These are phyloP conservation scores for Machimus rusticus DNA, from an alignment of 2,888 invertebrate species.

Conservation along the genomic window DNA sequence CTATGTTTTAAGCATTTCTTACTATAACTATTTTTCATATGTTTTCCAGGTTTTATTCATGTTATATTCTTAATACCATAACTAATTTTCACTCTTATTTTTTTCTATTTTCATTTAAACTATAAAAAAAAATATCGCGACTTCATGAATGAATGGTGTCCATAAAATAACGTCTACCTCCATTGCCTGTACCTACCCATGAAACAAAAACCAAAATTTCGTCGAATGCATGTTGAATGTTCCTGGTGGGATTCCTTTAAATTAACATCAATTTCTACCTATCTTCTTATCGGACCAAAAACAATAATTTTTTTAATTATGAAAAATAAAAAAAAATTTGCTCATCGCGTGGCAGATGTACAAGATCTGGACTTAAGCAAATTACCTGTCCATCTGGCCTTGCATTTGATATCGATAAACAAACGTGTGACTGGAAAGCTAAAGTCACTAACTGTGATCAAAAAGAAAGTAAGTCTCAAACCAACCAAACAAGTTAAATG, in stretches of 20 bases:
- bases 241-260: not conserved
- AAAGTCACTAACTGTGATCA: conserved; percentile 96
- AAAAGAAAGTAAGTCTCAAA: conserved; percentile 90
- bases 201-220: conserved; percentile 41
- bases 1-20: not conserved
- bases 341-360: conserved; percentile 67
- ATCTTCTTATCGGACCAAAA: not conserved
- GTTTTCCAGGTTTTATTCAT: conserved; percentile 12
- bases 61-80: conserved; percentile 12
- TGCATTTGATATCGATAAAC: conserved; percentile 97
- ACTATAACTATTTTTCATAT: conserved; percentile 14
- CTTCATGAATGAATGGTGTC: conserved; percentile 36
- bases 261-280: not conserved
- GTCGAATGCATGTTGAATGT: conserved; percentile 39
- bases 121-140: not conserved
- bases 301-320: not conserved
- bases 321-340: not conserved
- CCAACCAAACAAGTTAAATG: conserved; percentile 46
- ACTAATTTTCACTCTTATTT: conserved; percentile 33
- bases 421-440: conserved; percentile 98
- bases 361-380: conserved; percentile 94
- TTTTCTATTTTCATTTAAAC: conserved; percentile 32
- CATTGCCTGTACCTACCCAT: conserved; percentile 42
- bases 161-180: conserved; percentile 23
- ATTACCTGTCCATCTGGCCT: conserved; percentile 96